A percentile compares a stretch with the other conserved stretches of the same genome.
Conservation (phyloP, 2,113 vertebrate species). For the Carassius gibelio region DNA sequence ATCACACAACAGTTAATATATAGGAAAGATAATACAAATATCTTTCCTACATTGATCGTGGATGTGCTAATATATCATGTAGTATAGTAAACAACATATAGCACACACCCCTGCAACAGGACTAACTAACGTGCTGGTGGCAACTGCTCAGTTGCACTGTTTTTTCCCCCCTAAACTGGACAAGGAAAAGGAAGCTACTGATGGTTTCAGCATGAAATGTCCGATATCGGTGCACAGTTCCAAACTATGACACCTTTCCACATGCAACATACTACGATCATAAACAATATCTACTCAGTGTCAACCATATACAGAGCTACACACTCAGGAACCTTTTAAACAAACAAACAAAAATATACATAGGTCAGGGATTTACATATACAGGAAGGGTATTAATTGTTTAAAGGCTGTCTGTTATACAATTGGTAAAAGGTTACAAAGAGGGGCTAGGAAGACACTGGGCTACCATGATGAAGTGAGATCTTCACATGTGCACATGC, state of each 20-base stretch:
- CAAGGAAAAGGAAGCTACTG: neutral
- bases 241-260: conserved; percentile 74
- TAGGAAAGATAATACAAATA: conserved; percentile 43
- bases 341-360: conserved; percentile 57
- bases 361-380: conserved; percentile 54
- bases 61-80: conserved; percentile 22
- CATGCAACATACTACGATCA: conserved; percentile 69
- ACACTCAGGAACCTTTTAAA: conserved; percentile 79
- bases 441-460: conserved; percentile 84
- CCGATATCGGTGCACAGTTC: conserved; percentile 22
- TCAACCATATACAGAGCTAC: conserved; percentile 77
- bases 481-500: conserved; percentile 31
- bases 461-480: conserved; percentile 55
- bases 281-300: conserved; percentile 61
- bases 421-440: conserved; percentile 78
- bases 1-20: conserved; percentile 64
- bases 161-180: neutral
- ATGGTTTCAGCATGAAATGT: conserved; percentile 47
- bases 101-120: conserved; percentile 24
- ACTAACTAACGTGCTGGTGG: conserved; percentile 33
- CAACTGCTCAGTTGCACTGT: conserved; percentile 6
- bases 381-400: conserved; percentile 80
- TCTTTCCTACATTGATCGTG: conserved; percentile 12
- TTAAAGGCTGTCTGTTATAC: conserved; percentile 85
- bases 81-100: conserved; percentile 26